These are phyloP conservation scores for Camponotus floridanus DNA, from an alignment of 1,140 invertebrate species.

Conservation along the genomic window DNA sequence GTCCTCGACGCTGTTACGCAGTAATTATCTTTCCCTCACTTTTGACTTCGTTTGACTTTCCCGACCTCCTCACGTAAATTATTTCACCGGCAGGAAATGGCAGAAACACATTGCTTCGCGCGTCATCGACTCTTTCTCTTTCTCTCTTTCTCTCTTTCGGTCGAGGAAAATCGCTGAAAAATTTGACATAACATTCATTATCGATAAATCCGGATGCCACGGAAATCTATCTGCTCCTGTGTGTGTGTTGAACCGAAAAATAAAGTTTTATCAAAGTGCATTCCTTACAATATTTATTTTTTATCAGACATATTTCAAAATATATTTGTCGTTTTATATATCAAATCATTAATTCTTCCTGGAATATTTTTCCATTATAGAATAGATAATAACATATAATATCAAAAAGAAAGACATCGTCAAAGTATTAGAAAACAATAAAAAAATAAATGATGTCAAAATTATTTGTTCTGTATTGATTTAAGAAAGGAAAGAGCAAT, in stretches of 20 bases:
- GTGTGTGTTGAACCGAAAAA: too few relatives aligned
- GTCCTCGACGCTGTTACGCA: constrained; percentile 61
- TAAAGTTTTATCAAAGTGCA: neutral
- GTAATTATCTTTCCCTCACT: constrained; percentile 70
- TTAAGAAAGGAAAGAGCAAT: too few relatives aligned
- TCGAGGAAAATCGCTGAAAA: too few relatives aligned
- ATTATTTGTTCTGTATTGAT: too few relatives aligned
- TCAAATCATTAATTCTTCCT: neutral
- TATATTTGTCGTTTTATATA: neutral
- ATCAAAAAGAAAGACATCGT: neutral
- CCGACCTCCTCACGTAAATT: constrained; percentile 64
- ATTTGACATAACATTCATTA: neutral
- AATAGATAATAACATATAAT: neutral
- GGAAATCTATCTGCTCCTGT: neutral
- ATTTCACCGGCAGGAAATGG: constrained; percentile 31
- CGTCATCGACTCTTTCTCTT: too few relatives aligned
- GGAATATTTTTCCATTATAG: neutral
- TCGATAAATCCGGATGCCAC: neutral
- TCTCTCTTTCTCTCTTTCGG: too few relatives aligned
- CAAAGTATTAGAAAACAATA: too few relatives aligned
- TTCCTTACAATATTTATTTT: too few relatives aligned
- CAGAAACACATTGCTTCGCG: neutral
- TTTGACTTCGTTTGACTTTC: constrained; percentile 69
- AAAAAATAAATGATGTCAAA: too few relatives aligned
- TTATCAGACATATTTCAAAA: neutral